phyloP scores from a whole-genome alignment of 2,797 vertebrate species.

The Liasis olivaceus region DNA sequence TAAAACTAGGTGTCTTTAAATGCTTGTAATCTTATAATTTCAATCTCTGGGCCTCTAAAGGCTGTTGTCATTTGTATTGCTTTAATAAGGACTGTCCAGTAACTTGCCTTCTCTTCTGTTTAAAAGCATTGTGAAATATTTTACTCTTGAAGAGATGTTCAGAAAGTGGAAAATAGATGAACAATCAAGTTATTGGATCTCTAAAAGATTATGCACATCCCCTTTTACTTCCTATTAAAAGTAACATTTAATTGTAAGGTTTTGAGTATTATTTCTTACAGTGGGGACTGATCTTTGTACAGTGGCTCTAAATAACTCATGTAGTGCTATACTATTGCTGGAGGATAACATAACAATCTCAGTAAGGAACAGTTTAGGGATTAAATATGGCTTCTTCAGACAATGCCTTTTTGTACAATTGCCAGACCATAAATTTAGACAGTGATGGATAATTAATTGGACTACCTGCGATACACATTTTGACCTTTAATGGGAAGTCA shows the following conservation, averaged over 20 bases:
- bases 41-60: slow-evolving; percentile 58
- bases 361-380: not conserved
- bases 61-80: slow-evolving; percentile 58
- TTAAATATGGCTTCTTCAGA: not conserved
- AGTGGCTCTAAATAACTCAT: not conserved
- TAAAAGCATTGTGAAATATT: slow-evolving; percentile 46
- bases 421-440: not conserved
- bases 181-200: slow-evolving; percentile 57
- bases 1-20: slow-evolving; percentile 61
- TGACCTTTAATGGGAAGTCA: not conserved
- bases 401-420: not conserved
- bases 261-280: slow-evolving; percentile 56
- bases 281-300: not conserved
- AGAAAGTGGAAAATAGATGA: slow-evolving; percentile 58
- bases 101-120: slow-evolving; percentile 52
- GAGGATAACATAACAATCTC: not conserved
- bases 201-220: slow-evolving; percentile 32
- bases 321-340: not conserved
- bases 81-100: slow-evolving; percentile 55
- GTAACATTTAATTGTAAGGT: slow-evolving; percentile 63
- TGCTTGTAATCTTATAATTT: slow-evolving; percentile 62
- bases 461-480: not conserved
- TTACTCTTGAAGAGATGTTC: slow-evolving; percentile 47
- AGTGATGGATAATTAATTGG: not conserved
- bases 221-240: slow-evolving; percentile 60